phyloP scores from a whole-genome alignment of 2,797 vertebrate species.

The Sebastes paucispinis region DNA sequence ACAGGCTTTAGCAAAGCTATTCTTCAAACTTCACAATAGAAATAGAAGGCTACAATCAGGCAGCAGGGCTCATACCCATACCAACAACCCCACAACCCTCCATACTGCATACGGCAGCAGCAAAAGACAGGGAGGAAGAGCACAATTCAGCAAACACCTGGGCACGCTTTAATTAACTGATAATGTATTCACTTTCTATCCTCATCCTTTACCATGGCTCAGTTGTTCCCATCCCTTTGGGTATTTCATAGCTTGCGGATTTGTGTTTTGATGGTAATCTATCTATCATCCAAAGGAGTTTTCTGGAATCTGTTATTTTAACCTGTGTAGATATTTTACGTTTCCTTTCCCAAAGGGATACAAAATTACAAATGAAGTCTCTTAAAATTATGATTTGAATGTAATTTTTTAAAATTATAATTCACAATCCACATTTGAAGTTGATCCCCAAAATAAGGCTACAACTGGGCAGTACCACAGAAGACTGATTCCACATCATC shows the following conservation, averaged over 20 bases:
- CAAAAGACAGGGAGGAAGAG: neutral
- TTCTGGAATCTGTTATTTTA: neutral
- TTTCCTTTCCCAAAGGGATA: neutral
- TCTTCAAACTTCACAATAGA: no score
- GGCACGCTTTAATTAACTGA: neutral
- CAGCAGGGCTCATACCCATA: no score
- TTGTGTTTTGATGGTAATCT: neutral
- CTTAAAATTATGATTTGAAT: neutral
- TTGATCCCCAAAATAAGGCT: neutral
- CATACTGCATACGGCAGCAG: neutral
- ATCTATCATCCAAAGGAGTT: neutral
- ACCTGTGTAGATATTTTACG: neutral
- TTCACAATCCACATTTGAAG: neutral
- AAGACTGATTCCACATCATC: neutral
- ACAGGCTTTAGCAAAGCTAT: no score
- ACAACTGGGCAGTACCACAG: neutral
- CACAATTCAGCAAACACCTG: neutral
- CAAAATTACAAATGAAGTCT: neutral
- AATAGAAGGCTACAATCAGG: no score
- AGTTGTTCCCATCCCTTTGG: neutral
- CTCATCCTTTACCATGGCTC: neutral
- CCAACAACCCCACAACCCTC: neutral
- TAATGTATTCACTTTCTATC: neutral
- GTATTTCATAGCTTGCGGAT: neutral
- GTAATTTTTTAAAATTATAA: no score